phyloP scores from a whole-genome alignment of 2,888 invertebrate genomes.

The Acleris laterana region DNA sequence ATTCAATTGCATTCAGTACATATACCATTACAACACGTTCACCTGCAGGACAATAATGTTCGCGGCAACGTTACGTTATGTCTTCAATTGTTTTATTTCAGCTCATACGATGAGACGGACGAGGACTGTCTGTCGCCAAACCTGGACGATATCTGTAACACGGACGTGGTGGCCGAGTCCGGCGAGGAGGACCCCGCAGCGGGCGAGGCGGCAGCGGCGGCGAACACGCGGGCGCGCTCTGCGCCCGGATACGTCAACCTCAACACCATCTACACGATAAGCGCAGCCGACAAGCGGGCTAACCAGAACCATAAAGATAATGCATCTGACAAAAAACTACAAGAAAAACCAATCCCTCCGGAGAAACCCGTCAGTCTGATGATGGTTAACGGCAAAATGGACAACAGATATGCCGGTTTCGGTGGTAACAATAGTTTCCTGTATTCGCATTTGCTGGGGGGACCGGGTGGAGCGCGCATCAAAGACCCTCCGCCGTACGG shows the following conservation, averaged over 20 bases:
- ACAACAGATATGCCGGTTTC: constrained; percentile 67
- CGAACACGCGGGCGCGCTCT: constrained; percentile 41
- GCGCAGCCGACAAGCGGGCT: constrained; percentile 62
- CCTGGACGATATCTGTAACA: constrained; percentile 85
- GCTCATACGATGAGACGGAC: constrained; percentile 88
- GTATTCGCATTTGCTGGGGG: constrained; percentile 69
- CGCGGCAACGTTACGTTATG: constrained; percentile 16
- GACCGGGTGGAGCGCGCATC: constrained; percentile 61
- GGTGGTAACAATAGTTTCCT: constrained; percentile 78
- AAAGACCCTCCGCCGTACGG: constrained; percentile 76
- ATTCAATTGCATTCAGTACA: constrained; percentile 80
- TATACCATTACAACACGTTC: constrained; percentile 48
- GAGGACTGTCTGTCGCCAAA: constrained; percentile 89
- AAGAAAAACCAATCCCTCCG: constrained; percentile 76
- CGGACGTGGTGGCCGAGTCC: constrained; percentile 75
- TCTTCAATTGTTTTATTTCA: constrained; percentile 60
- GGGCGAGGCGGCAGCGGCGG: constrained; percentile 55
- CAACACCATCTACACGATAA: constrained; percentile 77
- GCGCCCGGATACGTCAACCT: constrained; percentile 71
- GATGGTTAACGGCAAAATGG: constrained; percentile 79
- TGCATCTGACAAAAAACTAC: constrained; percentile 61
- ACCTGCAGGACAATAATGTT: constrained; percentile 11
- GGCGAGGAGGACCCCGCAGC: constrained; percentile 75
- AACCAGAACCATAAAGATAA: constrained; percentile 57
- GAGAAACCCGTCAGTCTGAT: constrained; percentile 78